These are phyloP conservation scores for Rhimphoctona megacephalus DNA, from an alignment of 2,888 invertebrate species.

Conservation along the genomic window DNA sequence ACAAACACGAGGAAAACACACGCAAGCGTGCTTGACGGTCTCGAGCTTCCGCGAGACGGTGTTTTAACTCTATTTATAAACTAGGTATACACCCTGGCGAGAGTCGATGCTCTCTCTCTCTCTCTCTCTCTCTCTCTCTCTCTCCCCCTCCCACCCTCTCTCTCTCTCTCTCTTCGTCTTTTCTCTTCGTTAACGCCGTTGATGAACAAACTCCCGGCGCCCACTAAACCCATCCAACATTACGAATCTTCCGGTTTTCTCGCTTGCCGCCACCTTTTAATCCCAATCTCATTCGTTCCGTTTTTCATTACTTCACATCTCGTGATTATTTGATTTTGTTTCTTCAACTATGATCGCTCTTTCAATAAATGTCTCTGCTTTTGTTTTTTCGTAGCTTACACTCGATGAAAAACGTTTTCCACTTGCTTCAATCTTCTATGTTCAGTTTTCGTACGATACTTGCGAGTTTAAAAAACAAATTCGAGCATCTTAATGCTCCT, in stretches of 20 bases:
- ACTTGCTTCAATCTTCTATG: neutral
- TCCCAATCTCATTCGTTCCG: neutral
- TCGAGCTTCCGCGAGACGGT: slow-evolving; percentile 45
- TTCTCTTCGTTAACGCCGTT: slow-evolving; percentile 38
- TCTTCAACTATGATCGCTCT: neutral
- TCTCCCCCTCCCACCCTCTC: neutral
- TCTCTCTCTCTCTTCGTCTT: neutral
- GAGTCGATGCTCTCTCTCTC: slow-evolving; percentile 17
- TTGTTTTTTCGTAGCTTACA: neutral
- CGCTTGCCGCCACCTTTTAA: slow-evolving; percentile 11
- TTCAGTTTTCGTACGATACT: neutral
- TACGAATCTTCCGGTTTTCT: slow-evolving; percentile 49
- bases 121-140: neutral
- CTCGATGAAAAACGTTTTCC: neutral
- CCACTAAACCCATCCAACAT: slow-evolving; percentile 25
- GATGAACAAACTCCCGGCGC: slow-evolving; percentile 43
- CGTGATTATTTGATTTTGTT: neutral
- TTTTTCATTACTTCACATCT: neutral
- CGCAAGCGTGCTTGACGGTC: slow-evolving; percentile 12
- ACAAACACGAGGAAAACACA: slow-evolving; percentile 28
- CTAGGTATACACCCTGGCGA: slow-evolving; percentile 80
- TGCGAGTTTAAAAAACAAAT: neutral
- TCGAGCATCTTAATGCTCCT: no score
- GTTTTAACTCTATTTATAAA: slow-evolving; percentile 80
- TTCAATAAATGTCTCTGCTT: neutral